phyloP scores from a whole-genome alignment of 2,888 invertebrate species.

The Troides aeacus region DNA sequence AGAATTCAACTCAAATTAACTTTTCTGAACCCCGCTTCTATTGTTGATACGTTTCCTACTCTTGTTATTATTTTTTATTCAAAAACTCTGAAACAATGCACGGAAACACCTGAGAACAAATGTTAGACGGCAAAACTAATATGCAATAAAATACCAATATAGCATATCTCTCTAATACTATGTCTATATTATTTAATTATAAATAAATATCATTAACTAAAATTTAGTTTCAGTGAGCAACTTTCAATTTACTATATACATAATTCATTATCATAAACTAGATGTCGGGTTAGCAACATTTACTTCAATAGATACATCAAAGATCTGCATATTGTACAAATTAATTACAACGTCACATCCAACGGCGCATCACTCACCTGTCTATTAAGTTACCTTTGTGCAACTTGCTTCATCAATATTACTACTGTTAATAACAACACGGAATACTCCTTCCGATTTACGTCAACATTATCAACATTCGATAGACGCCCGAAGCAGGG shows the following conservation, averaged over 20 bases:
- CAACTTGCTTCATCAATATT: not conserved
- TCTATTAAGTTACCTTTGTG: not conserved
- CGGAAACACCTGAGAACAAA: slow-evolving; percentile 1
- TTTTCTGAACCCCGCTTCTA: slow-evolving; percentile 9
- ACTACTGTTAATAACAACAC: not conserved
- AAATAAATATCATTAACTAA: not conserved
- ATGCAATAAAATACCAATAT: not conserved
- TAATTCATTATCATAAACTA: not conserved
- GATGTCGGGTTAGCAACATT: not conserved
- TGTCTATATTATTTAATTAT: not conserved
- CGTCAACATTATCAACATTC: not conserved
- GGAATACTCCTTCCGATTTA: not conserved
- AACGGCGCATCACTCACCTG: slow-evolving; percentile 1
- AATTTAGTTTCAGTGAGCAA: not conserved
- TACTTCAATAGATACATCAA: not conserved
- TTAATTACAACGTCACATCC: slow-evolving; percentile 9
- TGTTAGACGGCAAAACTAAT: not conserved
- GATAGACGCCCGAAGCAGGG: too few species aligned
- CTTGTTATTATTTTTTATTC: slow-evolving; percentile 2
- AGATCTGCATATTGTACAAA: slow-evolving; percentile 3
- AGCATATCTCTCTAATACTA: not conserved
- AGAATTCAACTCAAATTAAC: slow-evolving; percentile 23
- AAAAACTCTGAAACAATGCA: not conserved
- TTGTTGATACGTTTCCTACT: not conserved
- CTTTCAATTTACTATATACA: not conserved